phyloP scores from a whole-genome alignment of 2,888 invertebrate species.

The Meteorus cinctellus region DNA sequence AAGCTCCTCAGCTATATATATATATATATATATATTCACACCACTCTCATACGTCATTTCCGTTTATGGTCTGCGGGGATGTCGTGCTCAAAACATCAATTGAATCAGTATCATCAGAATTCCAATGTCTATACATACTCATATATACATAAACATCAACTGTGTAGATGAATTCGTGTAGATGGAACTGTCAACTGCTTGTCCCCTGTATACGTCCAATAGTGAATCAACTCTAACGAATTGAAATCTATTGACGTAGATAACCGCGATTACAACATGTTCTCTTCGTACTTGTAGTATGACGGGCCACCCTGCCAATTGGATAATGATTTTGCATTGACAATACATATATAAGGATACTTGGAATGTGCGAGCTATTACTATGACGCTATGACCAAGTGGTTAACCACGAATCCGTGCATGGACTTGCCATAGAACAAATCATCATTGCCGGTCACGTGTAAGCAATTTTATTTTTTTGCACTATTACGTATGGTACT shows the following conservation, averaged over 20 bases:
- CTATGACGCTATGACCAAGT: conserved; percentile 52
- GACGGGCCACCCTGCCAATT: conserved; percentile 55
- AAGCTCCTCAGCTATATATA: not conserved
- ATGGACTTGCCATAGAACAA: conserved; percentile 49
- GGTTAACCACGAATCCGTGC: conserved; percentile 57
- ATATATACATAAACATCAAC: conserved; percentile 7
- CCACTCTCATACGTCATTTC: not conserved
- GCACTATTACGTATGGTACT: not conserved
- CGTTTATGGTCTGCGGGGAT: not conserved
- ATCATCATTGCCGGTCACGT: conserved; percentile 38
- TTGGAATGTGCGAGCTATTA: conserved; percentile 44
- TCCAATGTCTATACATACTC: not conserved
- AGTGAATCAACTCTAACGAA: conserved; percentile 48
- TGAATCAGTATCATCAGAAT: not conserved
- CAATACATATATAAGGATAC: conserved; percentile 37
- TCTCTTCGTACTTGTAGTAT: conserved; percentile 42
- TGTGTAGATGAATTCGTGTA: not conserved
- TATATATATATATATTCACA: not conserved
- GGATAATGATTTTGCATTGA: conserved; percentile 58
- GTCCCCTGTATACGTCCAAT: conserved; percentile 29
- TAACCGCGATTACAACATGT: conserved; percentile 38
- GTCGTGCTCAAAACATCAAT: not conserved
- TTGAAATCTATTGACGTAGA: conserved; percentile 62
- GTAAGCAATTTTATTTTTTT: conserved; percentile 36
- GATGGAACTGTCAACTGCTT: conserved; percentile 27